These are phyloP conservation scores for Rhopilema esculentum DNA, from an alignment of 30 jellyfish, hydroid and myxozoan species.

Conservation along the genomic window DNA sequence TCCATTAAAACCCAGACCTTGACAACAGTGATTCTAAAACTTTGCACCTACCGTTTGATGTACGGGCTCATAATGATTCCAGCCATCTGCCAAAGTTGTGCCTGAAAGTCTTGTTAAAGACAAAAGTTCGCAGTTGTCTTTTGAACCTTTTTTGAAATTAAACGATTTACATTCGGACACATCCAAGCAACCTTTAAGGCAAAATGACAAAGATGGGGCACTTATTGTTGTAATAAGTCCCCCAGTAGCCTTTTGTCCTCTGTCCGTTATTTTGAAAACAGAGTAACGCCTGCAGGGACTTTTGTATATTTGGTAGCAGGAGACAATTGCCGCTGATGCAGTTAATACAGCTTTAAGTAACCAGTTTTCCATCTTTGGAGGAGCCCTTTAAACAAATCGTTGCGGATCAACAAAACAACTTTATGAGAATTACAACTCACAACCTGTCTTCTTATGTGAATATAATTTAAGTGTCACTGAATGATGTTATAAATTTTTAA, in stretches of 20 bases:
- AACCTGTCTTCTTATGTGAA: too few species aligned
- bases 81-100: neutral
- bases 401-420: too few species aligned
- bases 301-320: neutral
- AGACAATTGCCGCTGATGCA: neutral
- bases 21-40: too few species aligned
- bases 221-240: neutral
- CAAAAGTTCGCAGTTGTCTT: conserved; percentile 7
- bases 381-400: too few species aligned
- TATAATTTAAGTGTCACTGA: too few species aligned
- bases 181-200: conserved; percentile 4
- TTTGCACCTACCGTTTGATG: neutral
- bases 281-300: conserved; percentile 10
- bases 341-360: neutral
- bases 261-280: neutral
- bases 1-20: too few species aligned
- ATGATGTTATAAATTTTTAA: too few species aligned
- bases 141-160: neutral
- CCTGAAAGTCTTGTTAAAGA: conserved; percentile 1
- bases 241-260: neutral
- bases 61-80: conserved; percentile 26
- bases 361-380: neutral
- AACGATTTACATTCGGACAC: neutral
- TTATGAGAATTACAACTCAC: too few species aligned
- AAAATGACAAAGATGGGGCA: neutral